Evolutionary conservation across 2,797 vertebrate genomes (phyloP), one percentile per base, ranked within the genome.

Genomic region (Gobio occitaniae): DNA sequence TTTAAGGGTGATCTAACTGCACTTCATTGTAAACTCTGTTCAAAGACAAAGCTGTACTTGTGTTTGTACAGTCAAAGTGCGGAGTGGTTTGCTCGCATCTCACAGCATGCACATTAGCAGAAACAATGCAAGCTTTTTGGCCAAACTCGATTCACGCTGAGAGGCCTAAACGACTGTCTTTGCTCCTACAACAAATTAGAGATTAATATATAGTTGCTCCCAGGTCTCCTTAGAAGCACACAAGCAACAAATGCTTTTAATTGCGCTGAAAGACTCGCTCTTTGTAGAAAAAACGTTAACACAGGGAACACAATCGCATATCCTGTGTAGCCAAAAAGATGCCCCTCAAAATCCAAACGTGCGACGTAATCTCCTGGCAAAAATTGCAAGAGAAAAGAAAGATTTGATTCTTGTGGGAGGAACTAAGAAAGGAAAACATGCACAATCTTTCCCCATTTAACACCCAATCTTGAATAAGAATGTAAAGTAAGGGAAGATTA

Each of bases 401-500:
- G 82, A 75, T 80, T 87, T 82, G 69, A 85, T 65, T 56, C 74
- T 79, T 54, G 80, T 79, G 87, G 84, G 87, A 87, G 75, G 63
- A 88, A 66, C 12, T 70, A 63, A 80, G 78, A 85, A 86, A 71
- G 54, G 59, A 63, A 86, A 89, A 86, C 88, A 84, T 66, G 78
- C 52, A 70, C 47, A 50, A 77, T 61, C 47, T 88, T 63, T 81
- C 4, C 77, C 69, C 36, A 61, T 91, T 94, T 94, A 92, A 92
- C 89, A 91, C 89, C 91, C 94, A 93, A 94, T 95, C 94, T 95
- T 90, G 91, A 92, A 93, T 94, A 93, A 94, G 93, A 94, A 94
- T 93, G 93, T 93, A 90, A 92, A 93, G 94, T 91, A 91, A 92
- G 90, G 86, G 92, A 91, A 95, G 95, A 95, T 96, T 95, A 95